Evolutionary conservation across 1,140 invertebrate genomes (phyloP), one percentile per base, ranked within the genome.

Genomic region (Bursaphelenchus mucronatus): DNA sequence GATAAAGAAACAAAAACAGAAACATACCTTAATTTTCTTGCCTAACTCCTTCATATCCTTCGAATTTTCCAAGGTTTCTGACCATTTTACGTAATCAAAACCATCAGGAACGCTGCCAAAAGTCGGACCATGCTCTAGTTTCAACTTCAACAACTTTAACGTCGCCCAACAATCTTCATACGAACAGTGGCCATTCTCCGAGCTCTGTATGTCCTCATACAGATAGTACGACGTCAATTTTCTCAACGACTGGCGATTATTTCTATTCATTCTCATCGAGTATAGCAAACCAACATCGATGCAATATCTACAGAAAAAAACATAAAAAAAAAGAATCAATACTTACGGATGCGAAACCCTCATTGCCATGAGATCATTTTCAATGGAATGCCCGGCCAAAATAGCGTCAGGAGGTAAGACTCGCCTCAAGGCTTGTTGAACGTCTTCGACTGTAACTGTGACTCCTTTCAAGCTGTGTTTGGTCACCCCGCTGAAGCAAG

Each of bases 341-440:
- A 61, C 58, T n/a, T 56, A 63, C 61, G 61, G 61, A 63, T 63
- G 61, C n/a, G 53, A 61, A 13, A 63, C 15, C 11, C 59, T n/a
- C 53, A 63, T 17, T 1, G 61, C 61, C 30, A n/a, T 58, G 54
- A 63, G 30, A 55, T 63, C 61, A 41, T 61, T 61, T 46, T 63
- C 61, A 30, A 63, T 58, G 13, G 61, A 63, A 46, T 63, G 61
- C 15, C 61, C 61, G 30, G 15, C 21, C 30, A 63, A 46, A 63
- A 63, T 63, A 1, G 61, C 61, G 30, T 58, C 17, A 13, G 61
- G 61, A 1, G 61, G 61, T 13, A 63, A 30, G 13, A 63, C 11
- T 3, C 59, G 52, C 19, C 59, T 53, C 13, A 63, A 61, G 15
- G 61, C 61, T 15, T 63, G 19, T 30, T 63, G 61, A n/a, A 63